Evolutionary conservation across 1,140 invertebrate species (phyloP).

Genomic region (Lasioglossum baleicum): DNA sequence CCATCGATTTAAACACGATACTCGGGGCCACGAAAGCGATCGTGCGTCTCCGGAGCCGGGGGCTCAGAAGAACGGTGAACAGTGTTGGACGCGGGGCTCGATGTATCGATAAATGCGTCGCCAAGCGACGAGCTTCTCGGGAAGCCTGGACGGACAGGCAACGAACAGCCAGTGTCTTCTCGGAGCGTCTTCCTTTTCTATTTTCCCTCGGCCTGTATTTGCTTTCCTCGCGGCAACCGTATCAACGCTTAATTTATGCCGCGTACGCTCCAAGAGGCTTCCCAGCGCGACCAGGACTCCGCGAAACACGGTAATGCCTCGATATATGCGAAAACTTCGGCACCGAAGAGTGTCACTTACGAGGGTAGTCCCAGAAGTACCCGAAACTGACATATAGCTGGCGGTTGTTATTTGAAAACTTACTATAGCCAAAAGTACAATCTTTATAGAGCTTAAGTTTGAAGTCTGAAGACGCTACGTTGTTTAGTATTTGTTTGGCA

Average conservation of each 20-base stretch:
- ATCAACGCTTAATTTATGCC: slow-evolving; percentile 39
- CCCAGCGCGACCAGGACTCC: too few relatives aligned
- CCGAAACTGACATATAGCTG: too few relatives aligned
- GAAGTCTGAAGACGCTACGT: too few relatives aligned
- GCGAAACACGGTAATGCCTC: too few relatives aligned
- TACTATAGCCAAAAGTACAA: too few relatives aligned
- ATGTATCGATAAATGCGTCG: slow-evolving; percentile 30
- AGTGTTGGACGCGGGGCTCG: slow-evolving; percentile 4
- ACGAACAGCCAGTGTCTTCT: slow-evolving; percentile 13
- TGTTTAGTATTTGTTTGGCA: too few relatives aligned
- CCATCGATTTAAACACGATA: slow-evolving; percentile 26
- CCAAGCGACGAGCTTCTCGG: slow-evolving; percentile 13
- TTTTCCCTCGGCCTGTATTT: neutral
- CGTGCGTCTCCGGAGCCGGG: slow-evolving; percentile 8
- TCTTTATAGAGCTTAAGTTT: too few relatives aligned
- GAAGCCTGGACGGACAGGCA: slow-evolving; percentile 18
- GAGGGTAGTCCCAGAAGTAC: too few relatives aligned
- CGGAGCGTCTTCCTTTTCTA: neutral
- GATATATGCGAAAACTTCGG: too few relatives aligned
- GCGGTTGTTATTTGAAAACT: too few relatives aligned
- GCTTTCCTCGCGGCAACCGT: slow-evolving; percentile 11
- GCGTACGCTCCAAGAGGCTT: slow-evolving; percentile 1
- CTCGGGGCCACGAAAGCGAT: slow-evolving; percentile 5
- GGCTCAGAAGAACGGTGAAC: slow-evolving; percentile 13
- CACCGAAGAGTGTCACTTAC: too few relatives aligned